Conservation (phyloP, 2,888 invertebrate species). For the Glyphotaelius pellucidus region DNA sequence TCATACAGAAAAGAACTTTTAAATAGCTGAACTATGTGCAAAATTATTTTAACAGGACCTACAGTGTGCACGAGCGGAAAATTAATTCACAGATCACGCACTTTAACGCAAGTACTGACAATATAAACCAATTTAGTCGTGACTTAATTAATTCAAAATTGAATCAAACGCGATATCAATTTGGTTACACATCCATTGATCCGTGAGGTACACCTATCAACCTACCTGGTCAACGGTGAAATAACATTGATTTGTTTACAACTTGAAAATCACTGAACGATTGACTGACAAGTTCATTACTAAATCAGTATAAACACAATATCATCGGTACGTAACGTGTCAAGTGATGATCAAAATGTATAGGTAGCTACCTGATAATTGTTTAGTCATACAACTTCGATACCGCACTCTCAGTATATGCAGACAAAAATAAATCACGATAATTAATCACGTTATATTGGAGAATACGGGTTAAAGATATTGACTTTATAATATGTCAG, state of each 20-base stretch:
- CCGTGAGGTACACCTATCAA: not conserved
- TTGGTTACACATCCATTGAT: not conserved
- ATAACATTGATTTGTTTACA: not conserved
- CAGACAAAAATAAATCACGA: not conserved
- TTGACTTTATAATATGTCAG: too few species aligned
- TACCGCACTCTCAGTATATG: not conserved
- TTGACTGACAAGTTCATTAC: not conserved
- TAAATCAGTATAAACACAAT: not conserved
- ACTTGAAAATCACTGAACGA: not conserved
- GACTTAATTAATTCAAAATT: not conserved
- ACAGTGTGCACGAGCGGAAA: not conserved
- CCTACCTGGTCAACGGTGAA: not conserved
- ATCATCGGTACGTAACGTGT: too few species aligned
- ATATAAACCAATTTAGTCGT: not conserved
- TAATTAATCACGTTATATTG: too few species aligned
- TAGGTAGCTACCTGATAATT: not conserved
- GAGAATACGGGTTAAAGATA: too few species aligned
- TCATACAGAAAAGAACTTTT: not conserved
- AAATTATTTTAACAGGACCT: not conserved
- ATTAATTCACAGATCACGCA: not conserved
- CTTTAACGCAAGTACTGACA: not conserved
- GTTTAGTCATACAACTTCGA: not conserved
- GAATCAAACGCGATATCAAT: not conserved
- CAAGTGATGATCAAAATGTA: too few species aligned
- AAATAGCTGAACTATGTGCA: not conserved